Evolutionary conservation across 2,888 invertebrate species (phyloP).

Genomic region (Endomychus coccineus): DNA sequence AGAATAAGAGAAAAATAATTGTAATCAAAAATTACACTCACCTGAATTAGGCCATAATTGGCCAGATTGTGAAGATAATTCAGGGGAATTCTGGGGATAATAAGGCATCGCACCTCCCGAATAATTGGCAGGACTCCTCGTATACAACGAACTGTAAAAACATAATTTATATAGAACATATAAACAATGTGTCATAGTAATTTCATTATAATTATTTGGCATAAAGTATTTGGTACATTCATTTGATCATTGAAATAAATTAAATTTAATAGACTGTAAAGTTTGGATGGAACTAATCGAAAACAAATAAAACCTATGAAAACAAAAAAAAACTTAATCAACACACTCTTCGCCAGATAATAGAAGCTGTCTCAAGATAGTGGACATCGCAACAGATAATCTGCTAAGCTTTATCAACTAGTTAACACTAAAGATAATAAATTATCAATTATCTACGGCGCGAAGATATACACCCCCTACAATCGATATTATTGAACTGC

Average conservation of each 20-base stretch:
- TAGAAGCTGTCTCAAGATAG: conserved; percentile 26
- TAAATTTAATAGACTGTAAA: neutral
- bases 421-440: conserved; percentile 9
- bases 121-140: conserved; percentile 30
- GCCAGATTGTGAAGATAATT: conserved; percentile 33
- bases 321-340: conserved; percentile 15
- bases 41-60: conserved; percentile 40
- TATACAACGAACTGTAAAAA: conserved; percentile 36
- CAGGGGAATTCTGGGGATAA: conserved; percentile 36
- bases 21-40: conserved; percentile 27
- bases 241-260: too few relatives aligned
- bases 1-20: too few relatives aligned
- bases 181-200: too few relatives aligned
- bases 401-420: neutral
- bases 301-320: too few relatives aligned
- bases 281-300: too few relatives aligned
- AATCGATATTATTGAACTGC: too few relatives aligned
- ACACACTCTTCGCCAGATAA: conserved; percentile 28
- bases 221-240: too few relatives aligned
- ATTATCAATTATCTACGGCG: neutral
- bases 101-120: conserved; percentile 31
- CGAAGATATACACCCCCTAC: conserved; percentile 10
- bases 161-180: too few relatives aligned
- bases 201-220: too few relatives aligned
- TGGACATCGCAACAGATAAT: conserved; percentile 18